These are phyloP conservation scores for Tragelaphus oryx DNA, from an alignment of 2,797 vertebrate genomes.

Conservation along the genomic window DNA sequence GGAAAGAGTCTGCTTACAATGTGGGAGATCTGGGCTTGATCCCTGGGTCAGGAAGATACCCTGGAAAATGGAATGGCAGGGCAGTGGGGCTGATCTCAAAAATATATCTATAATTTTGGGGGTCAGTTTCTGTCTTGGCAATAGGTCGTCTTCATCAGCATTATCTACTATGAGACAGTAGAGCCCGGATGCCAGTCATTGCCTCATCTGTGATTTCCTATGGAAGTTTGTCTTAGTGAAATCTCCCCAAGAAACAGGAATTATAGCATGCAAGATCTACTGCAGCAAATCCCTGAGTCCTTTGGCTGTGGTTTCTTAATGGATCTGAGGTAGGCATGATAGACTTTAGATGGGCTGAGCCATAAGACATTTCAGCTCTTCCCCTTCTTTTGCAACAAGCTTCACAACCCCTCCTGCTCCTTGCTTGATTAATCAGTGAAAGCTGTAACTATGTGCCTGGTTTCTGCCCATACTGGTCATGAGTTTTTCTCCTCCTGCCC, in stretches of 20 bases:
- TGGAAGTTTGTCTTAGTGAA: neutral
- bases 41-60: neutral
- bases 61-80: neutral
- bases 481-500: neutral
- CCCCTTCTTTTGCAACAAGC: neutral
- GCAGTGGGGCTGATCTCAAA: neutral
- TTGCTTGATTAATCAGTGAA: neutral
- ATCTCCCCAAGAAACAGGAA: neutral
- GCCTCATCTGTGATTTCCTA: neutral
- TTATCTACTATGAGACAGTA: neutral
- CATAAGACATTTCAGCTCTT: neutral
- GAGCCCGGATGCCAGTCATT: neutral
- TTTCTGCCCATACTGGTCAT: neutral
- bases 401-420: neutral
- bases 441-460: neutral
- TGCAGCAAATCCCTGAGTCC: neutral
- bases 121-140: neutral
- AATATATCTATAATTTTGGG: neutral
- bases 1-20: neutral
- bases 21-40: neutral
- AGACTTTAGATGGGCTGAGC: neutral
- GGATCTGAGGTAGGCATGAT: neutral
- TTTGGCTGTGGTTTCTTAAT: neutral
- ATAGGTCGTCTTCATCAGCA: neutral
- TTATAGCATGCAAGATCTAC: neutral